Conservation (phyloP, 2,888 invertebrate genomes). For the Drosophila conformis region DNA sequence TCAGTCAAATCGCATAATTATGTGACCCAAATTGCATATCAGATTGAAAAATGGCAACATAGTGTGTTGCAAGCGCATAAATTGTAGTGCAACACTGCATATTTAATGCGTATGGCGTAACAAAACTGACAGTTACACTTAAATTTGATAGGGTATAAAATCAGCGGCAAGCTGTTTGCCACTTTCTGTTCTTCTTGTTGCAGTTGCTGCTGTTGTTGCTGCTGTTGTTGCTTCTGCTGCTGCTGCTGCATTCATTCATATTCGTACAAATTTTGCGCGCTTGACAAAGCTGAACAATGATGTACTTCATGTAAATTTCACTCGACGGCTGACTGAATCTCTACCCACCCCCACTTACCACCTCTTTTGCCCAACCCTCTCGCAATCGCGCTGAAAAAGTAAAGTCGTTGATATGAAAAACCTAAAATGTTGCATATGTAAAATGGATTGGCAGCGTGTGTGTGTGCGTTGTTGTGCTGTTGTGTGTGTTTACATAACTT, state of each 20-base stretch:
- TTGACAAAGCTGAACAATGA: slow-evolving; percentile 81
- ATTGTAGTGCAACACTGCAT: slow-evolving; percentile 23
- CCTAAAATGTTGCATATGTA: slow-evolving; percentile 82
- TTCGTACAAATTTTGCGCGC: slow-evolving; percentile 82
- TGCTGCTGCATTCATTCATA: slow-evolving; percentile 77
- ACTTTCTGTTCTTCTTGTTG: slow-evolving; percentile 18
- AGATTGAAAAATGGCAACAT: slow-evolving; percentile 14
- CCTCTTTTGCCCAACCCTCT: neutral
- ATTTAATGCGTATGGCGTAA: slow-evolving; percentile 14
- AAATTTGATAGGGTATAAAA: slow-evolving; percentile 46
- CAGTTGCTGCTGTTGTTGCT: slow-evolving; percentile 40
- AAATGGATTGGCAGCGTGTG: slow-evolving; percentile 62
- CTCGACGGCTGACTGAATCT: slow-evolving; percentile 71
- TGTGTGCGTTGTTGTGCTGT: slow-evolving; percentile 19
- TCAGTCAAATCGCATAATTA: slow-evolving; percentile 7
- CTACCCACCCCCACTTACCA: neutral
- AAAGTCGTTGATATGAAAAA: slow-evolving; percentile 73
- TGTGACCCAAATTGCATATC: slow-evolving; percentile 20
- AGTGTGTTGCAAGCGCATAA: slow-evolving; percentile 25
- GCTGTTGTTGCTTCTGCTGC: slow-evolving; percentile 19
- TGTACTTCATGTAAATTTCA: slow-evolving; percentile 81
- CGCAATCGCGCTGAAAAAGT: slow-evolving; percentile 16
- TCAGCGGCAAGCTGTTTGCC: slow-evolving; percentile 20
- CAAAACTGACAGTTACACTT: slow-evolving; percentile 17
- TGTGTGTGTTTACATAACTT: slow-evolving; percentile 77